Evolutionary conservation across 2,797 vertebrate genomes (phyloP), one percentile per base, ranked within the genome.

Genomic region (Catharus ustulatus): DNA sequence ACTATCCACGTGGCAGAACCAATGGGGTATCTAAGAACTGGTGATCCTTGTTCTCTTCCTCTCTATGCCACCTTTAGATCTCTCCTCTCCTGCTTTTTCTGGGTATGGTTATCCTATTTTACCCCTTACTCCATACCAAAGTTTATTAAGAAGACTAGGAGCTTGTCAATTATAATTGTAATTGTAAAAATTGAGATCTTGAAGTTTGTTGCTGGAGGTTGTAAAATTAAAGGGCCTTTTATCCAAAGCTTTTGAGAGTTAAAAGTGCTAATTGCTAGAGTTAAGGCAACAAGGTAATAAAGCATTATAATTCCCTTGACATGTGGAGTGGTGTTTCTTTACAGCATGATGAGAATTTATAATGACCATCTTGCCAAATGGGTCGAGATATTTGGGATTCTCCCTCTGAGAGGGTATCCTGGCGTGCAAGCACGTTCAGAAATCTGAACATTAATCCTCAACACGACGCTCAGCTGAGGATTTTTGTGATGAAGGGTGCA

Each of bases 1-100:
- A 54, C 7, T 15, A 40, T 3, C 20, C 46, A n/a, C 0, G 0
- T 14, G 40, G 23, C 13, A 68, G 29, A 24, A 40, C 11, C 24
- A 54, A 2, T 4, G 6, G 10, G 5, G 30, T 10, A 30, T 30
- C 20, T 30, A 26, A 69, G 15, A 8, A 24, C 34, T 30, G 24
- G 14, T 22, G 20, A 14, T 30, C 9, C 9, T 62, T 34, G 13
- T 6, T 46, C 15, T 71, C 13, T 15, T 43, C 26, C 26, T 55
- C 29, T 42, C 22, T 29, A 23, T 45, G 15, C 7, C 30, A 40
- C 12, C 6, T 48, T 54, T 8, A 29, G 10, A 19, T 20, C 9
- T 54, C 29, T 29, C 23, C n/a, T 76, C 9, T 63, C 27, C 34
- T 38, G 16, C 19, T 29, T 12, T 38, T 13, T 36, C 42, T 20